Conservation (phyloP, 2,888 invertebrate genomes). For the Caradrina kadenii region DNA sequence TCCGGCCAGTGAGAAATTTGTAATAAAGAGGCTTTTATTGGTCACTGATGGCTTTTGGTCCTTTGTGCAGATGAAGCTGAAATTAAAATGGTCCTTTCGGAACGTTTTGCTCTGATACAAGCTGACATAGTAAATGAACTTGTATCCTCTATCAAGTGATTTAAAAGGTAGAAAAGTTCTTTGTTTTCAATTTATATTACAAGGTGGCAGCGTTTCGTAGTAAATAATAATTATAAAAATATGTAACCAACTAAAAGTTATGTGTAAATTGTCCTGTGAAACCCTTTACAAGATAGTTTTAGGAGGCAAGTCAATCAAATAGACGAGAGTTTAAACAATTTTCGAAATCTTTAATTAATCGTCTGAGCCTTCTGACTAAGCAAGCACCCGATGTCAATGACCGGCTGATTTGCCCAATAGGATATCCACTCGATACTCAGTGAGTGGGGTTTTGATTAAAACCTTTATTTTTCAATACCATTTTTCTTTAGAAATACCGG, state of each 20-base stretch:
- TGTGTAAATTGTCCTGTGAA: background rate
- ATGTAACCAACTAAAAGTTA: background rate
- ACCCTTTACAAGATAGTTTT: background rate
- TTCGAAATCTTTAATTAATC: constrained; percentile 1
- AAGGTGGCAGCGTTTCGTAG: background rate
- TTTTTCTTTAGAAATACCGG: constrained; percentile 6
- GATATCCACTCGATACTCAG: constrained; percentile 7
- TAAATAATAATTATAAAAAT: no score
- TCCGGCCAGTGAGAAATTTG: constrained; percentile 59
- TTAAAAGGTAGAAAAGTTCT: background rate
- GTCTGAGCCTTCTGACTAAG: background rate
- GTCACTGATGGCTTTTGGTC: constrained; percentile 43
- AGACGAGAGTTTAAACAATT: no score
- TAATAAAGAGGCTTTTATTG: constrained; percentile 52
- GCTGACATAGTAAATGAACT: background rate
- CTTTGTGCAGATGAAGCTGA: constrained; percentile 6
- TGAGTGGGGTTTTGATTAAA: constrained; percentile 20
- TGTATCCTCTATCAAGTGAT: background rate
- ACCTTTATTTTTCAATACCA: background rate
- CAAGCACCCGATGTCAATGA: constrained; percentile 6
- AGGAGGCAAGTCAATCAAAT: background rate
- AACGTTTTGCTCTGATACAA: background rate
- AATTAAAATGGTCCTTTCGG: constrained; percentile 9
- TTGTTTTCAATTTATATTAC: background rate
- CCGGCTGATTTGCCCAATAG: background rate